Base-by-base conservation (phyloP, 92 coral and sea anemone species). In the Galaxea fascicularis region DNA sequence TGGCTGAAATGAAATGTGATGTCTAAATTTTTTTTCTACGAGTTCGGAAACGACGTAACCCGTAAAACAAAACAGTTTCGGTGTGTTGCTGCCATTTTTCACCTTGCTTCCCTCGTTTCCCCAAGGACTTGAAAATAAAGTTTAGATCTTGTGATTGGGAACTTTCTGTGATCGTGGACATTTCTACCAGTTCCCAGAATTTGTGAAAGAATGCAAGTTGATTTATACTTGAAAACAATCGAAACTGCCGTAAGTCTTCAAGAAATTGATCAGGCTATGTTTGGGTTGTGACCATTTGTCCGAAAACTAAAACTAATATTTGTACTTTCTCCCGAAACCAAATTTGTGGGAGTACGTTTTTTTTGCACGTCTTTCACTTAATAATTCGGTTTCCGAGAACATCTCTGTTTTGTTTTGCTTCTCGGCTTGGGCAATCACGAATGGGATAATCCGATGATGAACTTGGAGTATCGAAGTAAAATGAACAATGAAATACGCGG, bases 111-210 rank as follows among this genome's bases (percentile, higher is more conserved):
- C 76, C 81, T 15, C 59, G 53, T 0, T 68, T 57, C 6, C 85
- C 76, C 82, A 87, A 65, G 45, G 49, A 69, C 22, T 47, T 71
- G 63, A 87, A 87, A 65, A 79, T 39, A 1, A 45, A 22, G 57
- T 65, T 87, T 20, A 80, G 74, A 49, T 87, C 76, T 67, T 80
- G 77, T 59, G 74, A 18, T 46, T 52, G 5, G 4, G 67, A 35
- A 25, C 24, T 30, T 24, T 80, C 65, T 47, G 20, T 28, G 21
- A 22, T 10, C 17, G 9, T 5, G 1, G 80, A 74, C 90, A 86
- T 86, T 41, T 70, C 47, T 29, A 35, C 41, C 41, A 35, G 41
- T 35, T 35, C 41, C 41, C 41, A 35, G 6, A 2, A 35, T 35
- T 35, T 35, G 9, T 59, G 41, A 2, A 2, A 56, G 58, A 52